A percentile compares a stretch with the other conserved stretches of the same genome.
Evolutionary conservation across 23 tunicate species (phyloP).

Genomic region (Corella eumyota): DNA sequence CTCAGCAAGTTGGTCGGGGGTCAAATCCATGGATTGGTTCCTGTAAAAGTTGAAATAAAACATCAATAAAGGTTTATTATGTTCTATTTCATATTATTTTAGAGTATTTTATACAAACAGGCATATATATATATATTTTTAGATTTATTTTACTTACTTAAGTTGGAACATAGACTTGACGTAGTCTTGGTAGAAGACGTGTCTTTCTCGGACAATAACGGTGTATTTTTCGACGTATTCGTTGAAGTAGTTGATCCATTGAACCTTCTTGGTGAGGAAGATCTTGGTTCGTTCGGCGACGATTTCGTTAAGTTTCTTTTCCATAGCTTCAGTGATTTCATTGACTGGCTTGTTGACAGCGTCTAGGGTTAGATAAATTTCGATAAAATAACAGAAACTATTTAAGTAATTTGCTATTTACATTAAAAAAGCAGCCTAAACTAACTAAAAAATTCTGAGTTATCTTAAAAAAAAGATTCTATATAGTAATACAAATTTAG

Average conservation of each 20-base stretch:
- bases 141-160: neutral
- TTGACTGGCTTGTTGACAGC: neutral
- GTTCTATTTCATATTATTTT: too few relatives aligned
- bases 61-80: too few relatives aligned
- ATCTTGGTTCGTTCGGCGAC: neutral
- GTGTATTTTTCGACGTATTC: neutral
- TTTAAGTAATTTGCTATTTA: too few relatives aligned
- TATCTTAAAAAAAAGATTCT: too few relatives aligned
- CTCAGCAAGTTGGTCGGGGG: conserved; percentile 5
- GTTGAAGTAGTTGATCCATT: conserved; percentile 8
- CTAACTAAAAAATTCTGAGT: too few relatives aligned
- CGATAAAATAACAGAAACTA: too few relatives aligned
- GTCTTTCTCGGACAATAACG: conserved; percentile 1
- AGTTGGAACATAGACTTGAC: neutral
- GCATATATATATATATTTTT: too few relatives aligned
- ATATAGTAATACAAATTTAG: too few relatives aligned
- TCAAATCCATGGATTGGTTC: neutral
- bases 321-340: neutral
- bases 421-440: too few relatives aligned
- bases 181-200: neutral
- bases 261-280: conserved; percentile 1
- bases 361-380: too few relatives aligned
- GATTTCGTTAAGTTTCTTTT: neutral
- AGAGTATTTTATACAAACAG: too few relatives aligned
- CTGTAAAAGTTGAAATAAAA: neutral